These are phyloP conservation scores for Fregetta grallaria DNA, from an alignment of 2,113 vertebrate genomes.

Conservation along the genomic window DNA sequence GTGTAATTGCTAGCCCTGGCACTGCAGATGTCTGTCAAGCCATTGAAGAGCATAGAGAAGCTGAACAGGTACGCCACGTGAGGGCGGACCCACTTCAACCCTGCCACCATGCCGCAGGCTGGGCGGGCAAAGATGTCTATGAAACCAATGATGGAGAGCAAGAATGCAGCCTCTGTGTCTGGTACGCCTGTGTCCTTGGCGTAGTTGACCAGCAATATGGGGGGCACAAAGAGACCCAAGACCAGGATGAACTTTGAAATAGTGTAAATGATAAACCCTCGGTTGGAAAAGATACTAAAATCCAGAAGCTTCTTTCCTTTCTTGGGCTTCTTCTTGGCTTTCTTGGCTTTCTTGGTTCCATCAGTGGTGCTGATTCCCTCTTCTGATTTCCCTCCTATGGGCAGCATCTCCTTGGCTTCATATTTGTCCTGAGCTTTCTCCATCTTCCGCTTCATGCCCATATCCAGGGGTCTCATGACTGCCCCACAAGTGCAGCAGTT, in stretches of 20 bases:
- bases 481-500: conserved; percentile 82
- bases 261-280: conserved; percentile 75
- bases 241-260: conserved; percentile 79
- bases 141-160: conserved; percentile 80
- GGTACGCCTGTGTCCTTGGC: conserved; percentile 79
- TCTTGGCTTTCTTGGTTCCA: conserved; percentile 57
- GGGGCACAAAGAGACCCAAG: conserved; percentile 80
- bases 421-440: conserved; percentile 46
- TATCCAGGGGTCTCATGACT: conserved; percentile 76
- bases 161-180: conserved; percentile 77
- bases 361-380: conserved; percentile 27
- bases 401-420: conserved; percentile 67
- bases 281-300: conserved; percentile 75
- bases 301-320: conserved; percentile 77
- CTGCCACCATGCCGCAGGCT: conserved; percentile 77
- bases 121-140: conserved; percentile 81
- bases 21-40: conserved; percentile 76
- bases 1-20: conserved; percentile 72
- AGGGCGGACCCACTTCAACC: conserved; percentile 72
- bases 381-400: conserved; percentile 37
- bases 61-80: conserved; percentile 74
- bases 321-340: conserved; percentile 53
- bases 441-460: not conserved
- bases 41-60: conserved; percentile 80
- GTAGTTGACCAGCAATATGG: conserved; percentile 80